Base-by-base conservation (phyloP, 2,797 vertebrate species). In the Chromobotia macracanthus region DNA sequence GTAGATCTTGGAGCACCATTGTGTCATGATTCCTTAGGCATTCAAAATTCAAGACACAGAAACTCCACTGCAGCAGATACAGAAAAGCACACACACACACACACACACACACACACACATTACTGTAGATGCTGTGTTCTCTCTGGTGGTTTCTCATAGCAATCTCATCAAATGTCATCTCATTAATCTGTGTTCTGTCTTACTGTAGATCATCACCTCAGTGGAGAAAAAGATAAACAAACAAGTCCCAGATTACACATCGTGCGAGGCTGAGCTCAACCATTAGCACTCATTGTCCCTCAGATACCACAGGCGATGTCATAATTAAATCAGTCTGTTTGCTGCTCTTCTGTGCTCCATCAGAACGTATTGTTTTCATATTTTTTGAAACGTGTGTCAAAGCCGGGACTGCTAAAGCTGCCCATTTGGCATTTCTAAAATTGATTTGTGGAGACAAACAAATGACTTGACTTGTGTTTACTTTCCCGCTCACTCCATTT, bases 381-480 rank as follows among this genome's bases (percentile, higher is more conserved):
- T 72, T 79, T 83, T 72, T 67, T 60, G 2, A 65, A 70, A 76
- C 72, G 75, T 38, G 13, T 64, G 51, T 81, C 63, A 21, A 58
- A 50, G 63, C 13, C 7, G 35, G 65, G 56, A 60, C 66, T 80
- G 67, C 46, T 53, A 35, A 70, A 79, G 58, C 69, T 79, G 72
- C 66, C 53, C 65, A 61, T 81, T 72, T 81, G 70, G 80, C 83
- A 82, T 86, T 84, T 83, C 53, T 75, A 72, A 86, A 85, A 86
- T 82, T 77, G 82, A 87, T 86, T 77, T 61, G 31, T 71, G 44
- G 38, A n/a, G 75, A 85, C 56, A 88, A 89, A 87, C 84, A 90
- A 90, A 90, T 83, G 83, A 84, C 82, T 86, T 76, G 86, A 87
- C 83, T 80, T 84, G 84, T 86, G 86, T 86, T 91, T 89, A 88